Evolutionary conservation across 2,113 vertebrate species (phyloP).

Genomic region (Anas platyrhynchos): DNA sequence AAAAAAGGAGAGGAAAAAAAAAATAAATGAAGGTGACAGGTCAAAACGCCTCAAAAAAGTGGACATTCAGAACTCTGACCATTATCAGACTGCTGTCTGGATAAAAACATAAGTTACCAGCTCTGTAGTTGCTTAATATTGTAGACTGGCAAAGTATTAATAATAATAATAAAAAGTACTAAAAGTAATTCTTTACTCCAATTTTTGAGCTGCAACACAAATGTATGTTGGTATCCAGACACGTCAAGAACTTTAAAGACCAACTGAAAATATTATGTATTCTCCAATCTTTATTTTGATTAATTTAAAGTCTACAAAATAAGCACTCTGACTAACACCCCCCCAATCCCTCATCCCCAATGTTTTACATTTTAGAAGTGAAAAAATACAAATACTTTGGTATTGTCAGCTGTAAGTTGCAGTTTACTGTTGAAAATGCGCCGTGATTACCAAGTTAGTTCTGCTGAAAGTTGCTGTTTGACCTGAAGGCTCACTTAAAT

Average conservation of each 20-base stretch:
- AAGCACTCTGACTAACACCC: neutral
- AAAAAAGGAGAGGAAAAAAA: neutral
- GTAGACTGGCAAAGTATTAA: neutral
- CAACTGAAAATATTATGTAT: neutral
- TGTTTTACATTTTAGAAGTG: constrained; percentile 31
- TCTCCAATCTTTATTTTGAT: neutral
- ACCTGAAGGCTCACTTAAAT: constrained; percentile 57
- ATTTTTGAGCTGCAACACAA: neutral
- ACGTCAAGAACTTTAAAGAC: neutral
- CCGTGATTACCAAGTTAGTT: constrained; percentile 54
- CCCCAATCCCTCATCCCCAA: neutral
- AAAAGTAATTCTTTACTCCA: neutral
- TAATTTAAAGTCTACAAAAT: neutral
- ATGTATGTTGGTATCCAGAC: neutral
- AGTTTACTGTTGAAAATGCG: constrained; percentile 32
- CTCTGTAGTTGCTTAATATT: neutral
- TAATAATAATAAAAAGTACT: neutral
- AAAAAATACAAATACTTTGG: neutral
- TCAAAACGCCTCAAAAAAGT: neutral
- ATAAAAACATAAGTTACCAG: neutral
- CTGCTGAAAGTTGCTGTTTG: constrained; percentile 48
- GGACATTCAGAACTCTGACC: neutral
- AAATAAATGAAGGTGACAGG: neutral
- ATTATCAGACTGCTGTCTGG: neutral
- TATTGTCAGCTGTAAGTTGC: constrained; percentile 26